Evolutionary conservation across 2,797 vertebrate genomes (phyloP).

Genomic region (Stomatorhinus walkeri): DNA sequence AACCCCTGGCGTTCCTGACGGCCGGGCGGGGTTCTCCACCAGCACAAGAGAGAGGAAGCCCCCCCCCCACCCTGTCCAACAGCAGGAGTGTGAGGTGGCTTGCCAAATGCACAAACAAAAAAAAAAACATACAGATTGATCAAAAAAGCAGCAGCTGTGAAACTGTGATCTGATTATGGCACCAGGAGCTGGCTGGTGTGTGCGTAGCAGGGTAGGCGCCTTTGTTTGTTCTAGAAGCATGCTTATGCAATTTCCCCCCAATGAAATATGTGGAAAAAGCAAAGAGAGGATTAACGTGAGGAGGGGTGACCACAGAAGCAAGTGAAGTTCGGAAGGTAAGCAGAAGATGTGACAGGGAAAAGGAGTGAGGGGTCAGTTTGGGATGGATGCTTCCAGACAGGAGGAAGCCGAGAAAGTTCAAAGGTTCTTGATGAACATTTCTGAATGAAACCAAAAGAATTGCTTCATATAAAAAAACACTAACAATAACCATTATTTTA

Average conservation of each 20-base stretch:
- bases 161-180: neutral
- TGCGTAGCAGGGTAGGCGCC: neutral
- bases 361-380: neutral
- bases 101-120: neutral
- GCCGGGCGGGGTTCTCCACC: neutral
- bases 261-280: neutral
- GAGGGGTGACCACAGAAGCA: neutral
- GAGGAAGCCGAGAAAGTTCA: neutral
- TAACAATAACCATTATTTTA: neutral
- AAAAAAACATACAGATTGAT: neutral
- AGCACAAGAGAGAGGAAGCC: neutral
- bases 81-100: neutral
- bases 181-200: neutral
- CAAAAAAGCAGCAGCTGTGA: neutral
- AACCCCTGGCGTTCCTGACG: neutral
- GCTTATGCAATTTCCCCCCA: neutral
- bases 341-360: neutral
- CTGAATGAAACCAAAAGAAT: neutral
- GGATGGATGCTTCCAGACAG: neutral
- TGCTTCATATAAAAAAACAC: neutral
- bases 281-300: neutral
- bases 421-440: neutral
- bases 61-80: neutral
- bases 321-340: neutral
- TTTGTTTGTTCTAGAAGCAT: neutral